Conservation (phyloP, 2,888 invertebrate genomes). For the Machimus atricapillus region DNA sequence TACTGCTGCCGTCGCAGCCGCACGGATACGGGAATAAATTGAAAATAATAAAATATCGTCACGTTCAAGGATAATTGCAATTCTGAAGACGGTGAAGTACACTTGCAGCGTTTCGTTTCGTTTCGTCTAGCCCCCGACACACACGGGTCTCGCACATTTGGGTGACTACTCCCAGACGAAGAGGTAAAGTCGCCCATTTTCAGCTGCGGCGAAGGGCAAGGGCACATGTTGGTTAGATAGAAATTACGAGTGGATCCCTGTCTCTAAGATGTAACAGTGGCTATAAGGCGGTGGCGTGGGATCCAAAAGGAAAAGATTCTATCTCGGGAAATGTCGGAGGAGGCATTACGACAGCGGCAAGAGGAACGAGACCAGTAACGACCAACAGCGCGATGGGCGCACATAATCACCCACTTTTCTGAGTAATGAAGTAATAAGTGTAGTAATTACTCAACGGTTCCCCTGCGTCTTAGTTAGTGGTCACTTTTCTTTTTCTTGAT, state of each 20-base stretch:
- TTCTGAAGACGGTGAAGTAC: slow-evolving; percentile 45
- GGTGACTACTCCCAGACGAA: not conserved
- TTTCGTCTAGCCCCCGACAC: not conserved
- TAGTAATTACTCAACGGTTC: slow-evolving; percentile 43
- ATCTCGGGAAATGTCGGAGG: not conserved
- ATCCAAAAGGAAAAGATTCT: not conserved
- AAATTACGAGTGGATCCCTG: slow-evolving; percentile 24
- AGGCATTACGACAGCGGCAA: not conserved
- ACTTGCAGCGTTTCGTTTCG: slow-evolving; percentile 24
- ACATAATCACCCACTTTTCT: slow-evolving; percentile 43
- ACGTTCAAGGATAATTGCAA: slow-evolving; percentile 51
- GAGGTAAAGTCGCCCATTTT: not conserved
- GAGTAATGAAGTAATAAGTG: slow-evolving; percentile 45
- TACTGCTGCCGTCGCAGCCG: slow-evolving; percentile 2
- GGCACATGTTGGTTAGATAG: slow-evolving; percentile 25
- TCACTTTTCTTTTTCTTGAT: not conserved
- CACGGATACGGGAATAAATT: slow-evolving; percentile 50
- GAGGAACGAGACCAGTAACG: not conserved
- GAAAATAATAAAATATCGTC: slow-evolving; percentile 54
- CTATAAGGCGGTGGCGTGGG: not conserved
- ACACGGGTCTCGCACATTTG: not conserved
- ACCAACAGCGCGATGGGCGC: not conserved
- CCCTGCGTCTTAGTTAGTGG: not conserved
- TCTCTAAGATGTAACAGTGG: not conserved
- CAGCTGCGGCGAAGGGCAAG: not conserved